Conservation (phyloP, 2,797 vertebrate genomes). For the Rhinogobio ventralis region DNA sequence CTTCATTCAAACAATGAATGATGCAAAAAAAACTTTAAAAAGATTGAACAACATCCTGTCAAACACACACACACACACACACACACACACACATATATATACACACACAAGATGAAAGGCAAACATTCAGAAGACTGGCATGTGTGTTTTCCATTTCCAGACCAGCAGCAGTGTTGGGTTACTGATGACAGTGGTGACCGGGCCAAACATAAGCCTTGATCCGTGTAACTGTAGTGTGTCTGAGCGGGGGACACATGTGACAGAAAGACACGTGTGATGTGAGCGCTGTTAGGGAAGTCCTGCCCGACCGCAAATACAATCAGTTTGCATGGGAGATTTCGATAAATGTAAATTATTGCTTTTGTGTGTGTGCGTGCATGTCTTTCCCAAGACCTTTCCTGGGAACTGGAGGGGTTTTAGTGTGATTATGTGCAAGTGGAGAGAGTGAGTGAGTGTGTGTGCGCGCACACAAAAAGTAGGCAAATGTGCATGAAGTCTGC, state of each 20-base stretch:
- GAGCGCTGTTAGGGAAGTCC: conserved; percentile 19
- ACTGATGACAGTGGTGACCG: conserved; percentile 29
- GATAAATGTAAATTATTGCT: conserved; percentile 50
- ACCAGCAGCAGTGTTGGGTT: conserved; percentile 43
- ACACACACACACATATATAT: not conserved
- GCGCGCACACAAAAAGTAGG: not conserved
- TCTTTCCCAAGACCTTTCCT: conserved; percentile 14
- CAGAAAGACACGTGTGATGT: conserved; percentile 55
- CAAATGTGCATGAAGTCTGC: not conserved
- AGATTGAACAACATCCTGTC: not conserved
- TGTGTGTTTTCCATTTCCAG: conserved; percentile 45
- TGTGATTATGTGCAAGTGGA: not conserved
- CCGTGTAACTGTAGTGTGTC: conserved; percentile 7
- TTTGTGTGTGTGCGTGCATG: not conserved
- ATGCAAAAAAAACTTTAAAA: conserved; percentile 16
- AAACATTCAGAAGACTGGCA: conserved; percentile 24
- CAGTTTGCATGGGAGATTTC: conserved; percentile 39
- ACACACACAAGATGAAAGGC: conserved; percentile 40
- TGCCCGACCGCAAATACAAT: conserved; percentile 33
- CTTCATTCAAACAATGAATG: not conserved
- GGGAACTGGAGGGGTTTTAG: not conserved
- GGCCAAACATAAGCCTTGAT: conserved; percentile 33
- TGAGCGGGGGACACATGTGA: conserved; percentile 53
- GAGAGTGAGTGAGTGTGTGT: too few species aligned
- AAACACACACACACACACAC: conserved; percentile 1